Evolutionary conservation across 2,113 vertebrate genomes (phyloP).

Genomic region (Brachyhypopomus gauderio): DNA sequence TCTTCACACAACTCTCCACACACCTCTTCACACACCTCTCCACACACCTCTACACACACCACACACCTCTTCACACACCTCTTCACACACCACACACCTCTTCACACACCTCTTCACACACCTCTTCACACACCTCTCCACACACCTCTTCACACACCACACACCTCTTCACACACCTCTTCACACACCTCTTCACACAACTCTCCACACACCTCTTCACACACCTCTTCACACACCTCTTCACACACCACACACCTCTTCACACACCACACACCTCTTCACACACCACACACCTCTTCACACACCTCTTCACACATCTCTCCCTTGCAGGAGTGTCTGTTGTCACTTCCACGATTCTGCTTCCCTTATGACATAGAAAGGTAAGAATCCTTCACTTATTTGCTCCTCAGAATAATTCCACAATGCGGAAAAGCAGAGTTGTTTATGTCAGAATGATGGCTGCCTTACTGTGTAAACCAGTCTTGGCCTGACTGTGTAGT

Average conservation of each 20-base stretch:
- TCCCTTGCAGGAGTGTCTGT: conserved; percentile 75
- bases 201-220: background rate
- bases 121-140: background rate
- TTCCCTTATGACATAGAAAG: conserved; percentile 87
- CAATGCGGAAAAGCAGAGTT: too few relatives aligned
- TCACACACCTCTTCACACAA: background rate
- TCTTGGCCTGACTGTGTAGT: too few relatives aligned
- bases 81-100: too few relatives aligned
- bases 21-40: background rate
- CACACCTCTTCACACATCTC: background rate
- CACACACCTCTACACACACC: too few relatives aligned
- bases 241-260: too few relatives aligned
- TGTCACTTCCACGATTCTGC: conserved; percentile 83
- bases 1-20: too few relatives aligned
- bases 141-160: too few relatives aligned
- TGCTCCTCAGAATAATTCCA: background rate
- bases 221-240: background rate
- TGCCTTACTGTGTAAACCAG: too few relatives aligned
- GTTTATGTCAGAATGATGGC: background rate
- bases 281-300: background rate
- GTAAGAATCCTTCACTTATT: conserved; percentile 59
- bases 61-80: background rate
- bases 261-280: background rate
- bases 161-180: background rate
- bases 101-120: background rate